Percentiles rank a stretch among this genome's conserved stretches.
Evolutionary conservation across 2,888 invertebrate genomes (phyloP).

Genomic region (Osmoderma eremita): DNA sequence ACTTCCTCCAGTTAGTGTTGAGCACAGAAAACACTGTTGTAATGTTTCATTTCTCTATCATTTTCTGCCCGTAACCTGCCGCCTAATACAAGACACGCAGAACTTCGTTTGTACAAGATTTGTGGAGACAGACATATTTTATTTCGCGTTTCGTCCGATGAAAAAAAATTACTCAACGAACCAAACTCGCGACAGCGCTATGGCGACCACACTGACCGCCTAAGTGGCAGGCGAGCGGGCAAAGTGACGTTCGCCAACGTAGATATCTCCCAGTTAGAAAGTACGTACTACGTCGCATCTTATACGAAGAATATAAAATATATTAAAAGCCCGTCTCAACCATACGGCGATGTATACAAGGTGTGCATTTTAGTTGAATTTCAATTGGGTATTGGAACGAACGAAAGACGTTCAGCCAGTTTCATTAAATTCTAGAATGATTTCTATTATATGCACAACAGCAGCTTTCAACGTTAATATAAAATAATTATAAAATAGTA

Average conservation of each 20-base stretch:
- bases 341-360: slow-evolving; percentile 1
- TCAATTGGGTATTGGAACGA: no score
- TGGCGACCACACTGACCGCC: slow-evolving; percentile 47
- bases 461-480: no score
- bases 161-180: slow-evolving; percentile 31
- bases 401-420: no score
- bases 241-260: slow-evolving; percentile 19
- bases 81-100: slow-evolving; percentile 5
- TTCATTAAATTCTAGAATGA: no score
- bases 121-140: slow-evolving; percentile 25
- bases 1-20: slow-evolving; percentile 1
- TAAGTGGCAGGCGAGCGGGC: slow-evolving; percentile 7
- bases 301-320: slow-evolving; percentile 5
- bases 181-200: slow-evolving; percentile 51
- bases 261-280: slow-evolving; percentile 35
- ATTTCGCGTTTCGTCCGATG: slow-evolving; percentile 8
- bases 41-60: background rate
- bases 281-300: background rate
- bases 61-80: slow-evolving; percentile 4
- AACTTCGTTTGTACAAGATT: slow-evolving; percentile 1
- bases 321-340: background rate
- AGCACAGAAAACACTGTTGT: slow-evolving; percentile 3
- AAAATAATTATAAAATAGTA: no score
- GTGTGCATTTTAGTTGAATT: background rate
- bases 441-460: no score